A percentile compares a stretch with the other conserved stretches of the same genome.
Evolutionary conservation across 2,888 invertebrate species (phyloP).

Genomic region (Pachycephus smyrnensis): DNA sequence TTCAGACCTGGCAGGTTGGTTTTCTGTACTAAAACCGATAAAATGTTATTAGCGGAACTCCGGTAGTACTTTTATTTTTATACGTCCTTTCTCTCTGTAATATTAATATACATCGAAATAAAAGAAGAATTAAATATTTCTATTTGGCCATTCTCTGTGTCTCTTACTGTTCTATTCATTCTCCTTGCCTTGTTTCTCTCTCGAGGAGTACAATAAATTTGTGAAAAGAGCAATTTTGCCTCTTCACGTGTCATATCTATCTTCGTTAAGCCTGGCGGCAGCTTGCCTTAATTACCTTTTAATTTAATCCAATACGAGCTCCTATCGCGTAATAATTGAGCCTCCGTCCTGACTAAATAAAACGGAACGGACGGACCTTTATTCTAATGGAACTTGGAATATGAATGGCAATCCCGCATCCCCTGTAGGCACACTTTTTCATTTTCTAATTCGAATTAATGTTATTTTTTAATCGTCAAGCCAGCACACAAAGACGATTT

Average conservation of each 20-base stretch:
- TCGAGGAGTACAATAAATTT: constrained; percentile 20
- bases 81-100: too few species aligned
- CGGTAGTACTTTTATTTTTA: too few species aligned
- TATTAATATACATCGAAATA: too few species aligned
- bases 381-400: constrained; percentile 3
- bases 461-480: constrained; percentile 1
- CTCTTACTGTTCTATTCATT: too few species aligned
- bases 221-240: constrained; percentile 32
- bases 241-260: constrained; percentile 39
- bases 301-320: constrained; percentile 45
- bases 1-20: too few species aligned
- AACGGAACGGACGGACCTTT: constrained; percentile 12
- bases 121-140: too few species aligned
- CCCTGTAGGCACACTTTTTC: not conserved
- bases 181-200: too few species aligned
- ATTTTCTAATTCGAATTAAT: constrained; percentile 4
- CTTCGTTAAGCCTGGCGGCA: constrained; percentile 41
- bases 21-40: too few species aligned
- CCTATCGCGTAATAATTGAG: constrained; percentile 29
- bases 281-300: constrained; percentile 45
- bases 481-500: constrained; percentile 9
- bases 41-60: too few species aligned
- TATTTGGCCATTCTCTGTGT: too few species aligned
- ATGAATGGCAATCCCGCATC: not conserved
- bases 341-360: constrained; percentile 27